A percentile compares a stretch with the other conserved stretches of the same genome.
Conservation (phyloP, 2,797 vertebrate genomes). For the Rhinella marina region DNA sequence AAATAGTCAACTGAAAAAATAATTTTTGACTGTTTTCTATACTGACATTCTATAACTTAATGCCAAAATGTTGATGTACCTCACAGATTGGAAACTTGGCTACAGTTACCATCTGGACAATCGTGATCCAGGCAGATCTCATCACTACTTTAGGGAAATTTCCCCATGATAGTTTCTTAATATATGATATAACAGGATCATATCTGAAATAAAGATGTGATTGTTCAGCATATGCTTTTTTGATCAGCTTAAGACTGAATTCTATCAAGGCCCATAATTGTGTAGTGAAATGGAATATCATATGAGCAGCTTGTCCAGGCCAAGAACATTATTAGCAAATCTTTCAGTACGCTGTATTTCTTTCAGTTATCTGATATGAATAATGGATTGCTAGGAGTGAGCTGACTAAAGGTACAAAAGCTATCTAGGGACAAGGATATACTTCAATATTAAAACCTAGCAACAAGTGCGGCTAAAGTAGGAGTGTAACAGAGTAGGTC, state of each 20-base stretch:
- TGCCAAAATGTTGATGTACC: constrained; percentile 29
- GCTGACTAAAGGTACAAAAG: constrained; percentile 1
- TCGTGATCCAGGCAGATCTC: constrained; percentile 4
- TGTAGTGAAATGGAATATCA: constrained; percentile 5
- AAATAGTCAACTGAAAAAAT: neutral
- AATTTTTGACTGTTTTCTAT: neutral
- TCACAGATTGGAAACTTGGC: constrained; percentile 57
- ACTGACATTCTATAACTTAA: neutral
- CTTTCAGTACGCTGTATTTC: constrained; percentile 21
- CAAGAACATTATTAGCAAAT: constrained; percentile 42
- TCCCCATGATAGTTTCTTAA: constrained; percentile 18
- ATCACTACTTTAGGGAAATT: neutral
- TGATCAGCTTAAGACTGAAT: constrained; percentile 17
- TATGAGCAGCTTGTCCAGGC: constrained; percentile 23
- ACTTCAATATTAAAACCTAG: neutral
- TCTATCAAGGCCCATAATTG: constrained; percentile 33
- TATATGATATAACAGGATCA: constrained; percentile 11
- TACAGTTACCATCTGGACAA: constrained; percentile 6
- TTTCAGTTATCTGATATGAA: constrained; percentile 28
- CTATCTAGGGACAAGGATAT: neutral
- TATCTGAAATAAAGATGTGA: constrained; percentile 2
- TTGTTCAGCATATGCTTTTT: constrained; percentile 40
- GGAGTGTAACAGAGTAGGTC: neutral
- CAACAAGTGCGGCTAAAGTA: neutral
- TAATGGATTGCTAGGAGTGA: constrained; percentile 5